Evolutionary conservation across 2,113 vertebrate genomes (phyloP), one percentile per base, ranked within the genome.

Genomic region (Alaudala cheleensis): DNA sequence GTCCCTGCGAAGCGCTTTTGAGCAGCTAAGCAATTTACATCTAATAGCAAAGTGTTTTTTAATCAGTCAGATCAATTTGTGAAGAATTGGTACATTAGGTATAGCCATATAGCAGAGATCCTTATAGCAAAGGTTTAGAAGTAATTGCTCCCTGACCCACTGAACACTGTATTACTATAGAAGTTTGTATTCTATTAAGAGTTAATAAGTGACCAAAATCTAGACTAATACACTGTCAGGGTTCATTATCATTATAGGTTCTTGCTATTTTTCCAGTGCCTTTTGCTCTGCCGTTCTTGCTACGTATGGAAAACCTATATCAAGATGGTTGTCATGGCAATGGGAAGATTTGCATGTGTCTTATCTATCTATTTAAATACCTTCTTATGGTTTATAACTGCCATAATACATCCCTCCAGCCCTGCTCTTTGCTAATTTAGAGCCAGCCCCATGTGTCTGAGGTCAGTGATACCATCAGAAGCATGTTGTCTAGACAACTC

Each of bases 301-400:
- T 98, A 98, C 98, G 98, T 98, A 99, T 99, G 98, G 98, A 98
- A 98, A 98, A 98, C 98, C 98, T 98, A 98, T 98, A 98, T 98
- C 98, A 98, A 98, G 98, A 98, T 98, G 98, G 98, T 99, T 99
- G 98, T 98, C 97, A 98, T 98, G 98, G 98, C 98, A 98, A 98
- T 98, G 97, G 98, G 96, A 98, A 98, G 98, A 98, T 99, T 99
- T 99, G 98, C 98, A 98, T 99, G 97, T 98, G 98, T 98, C 98
- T 99, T 99, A 99, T 99, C 98, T 98, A 97, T 98, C 98, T 99
- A 98, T 99, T 99, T 98, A 99, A 99, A 99, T 99, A 98, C 98
- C 98, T 99, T 99, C 98, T 98, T 98, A 98, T 98, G 98, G 98
- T 98, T 98, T 97, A 97, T 99, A 99, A 98, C 98, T 98, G 97